Evolutionary conservation across 2,797 vertebrate species (phyloP).

Genomic region (Hephaestus fuliginosus): DNA sequence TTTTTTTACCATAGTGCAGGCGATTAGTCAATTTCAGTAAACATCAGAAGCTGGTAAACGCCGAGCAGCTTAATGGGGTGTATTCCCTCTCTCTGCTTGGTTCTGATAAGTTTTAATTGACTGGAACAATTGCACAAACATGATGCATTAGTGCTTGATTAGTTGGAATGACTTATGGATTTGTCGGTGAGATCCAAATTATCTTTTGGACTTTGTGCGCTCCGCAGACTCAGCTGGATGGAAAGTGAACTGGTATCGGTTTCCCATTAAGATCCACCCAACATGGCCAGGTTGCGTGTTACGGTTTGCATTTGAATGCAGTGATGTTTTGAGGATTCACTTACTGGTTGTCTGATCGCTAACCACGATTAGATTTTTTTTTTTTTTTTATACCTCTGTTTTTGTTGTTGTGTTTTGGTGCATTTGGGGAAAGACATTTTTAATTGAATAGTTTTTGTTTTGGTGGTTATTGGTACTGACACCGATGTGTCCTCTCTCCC

Average conservation of each 20-base stretch:
- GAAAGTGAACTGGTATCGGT: constrained; percentile 29
- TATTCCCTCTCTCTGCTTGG: constrained; percentile 60
- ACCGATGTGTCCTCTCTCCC: background rate
- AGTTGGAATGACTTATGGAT: constrained; percentile 70
- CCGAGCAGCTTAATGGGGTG: constrained; percentile 63
- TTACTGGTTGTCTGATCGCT: background rate
- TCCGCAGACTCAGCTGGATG: constrained; percentile 24
- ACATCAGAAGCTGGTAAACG: constrained; percentile 65
- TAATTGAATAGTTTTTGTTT: background rate
- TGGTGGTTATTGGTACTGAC: background rate
- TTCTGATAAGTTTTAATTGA: constrained; percentile 76
- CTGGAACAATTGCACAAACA: constrained; percentile 69
- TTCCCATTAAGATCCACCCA: constrained; percentile 26
- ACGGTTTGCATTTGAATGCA: constrained; percentile 3
- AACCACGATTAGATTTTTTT: background rate
- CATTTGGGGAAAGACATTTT: background rate
- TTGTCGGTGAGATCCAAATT: constrained; percentile 61
- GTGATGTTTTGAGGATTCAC: background rate
- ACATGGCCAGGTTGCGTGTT: background rate
- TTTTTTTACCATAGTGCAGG: constrained; percentile 51
- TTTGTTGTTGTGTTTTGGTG: background rate
- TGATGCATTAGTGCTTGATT: constrained; percentile 69
- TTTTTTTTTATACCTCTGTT: background rate
- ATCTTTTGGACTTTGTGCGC: constrained; percentile 52
- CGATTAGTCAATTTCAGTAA: constrained; percentile 75